phyloP scores from a whole-genome alignment of 2,113 vertebrate species.

The Typhlomys cinereus region DNA sequence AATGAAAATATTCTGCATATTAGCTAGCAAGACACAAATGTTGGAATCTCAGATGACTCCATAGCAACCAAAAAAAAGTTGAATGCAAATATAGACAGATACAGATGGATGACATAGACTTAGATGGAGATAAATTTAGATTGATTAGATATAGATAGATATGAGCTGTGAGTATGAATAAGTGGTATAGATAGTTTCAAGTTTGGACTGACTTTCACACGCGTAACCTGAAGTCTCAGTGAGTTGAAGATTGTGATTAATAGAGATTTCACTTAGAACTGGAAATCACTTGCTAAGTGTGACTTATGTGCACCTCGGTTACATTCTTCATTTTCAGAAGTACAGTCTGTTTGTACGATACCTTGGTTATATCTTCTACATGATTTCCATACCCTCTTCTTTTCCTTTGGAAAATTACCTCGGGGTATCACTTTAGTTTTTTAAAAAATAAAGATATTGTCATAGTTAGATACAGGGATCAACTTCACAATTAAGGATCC shows the following conservation, averaged over 20 bases:
- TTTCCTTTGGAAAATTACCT: not conserved
- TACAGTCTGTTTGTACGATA: not conserved
- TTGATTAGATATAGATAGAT: not conserved
- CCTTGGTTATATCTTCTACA: not conserved
- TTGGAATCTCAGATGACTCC: not conserved
- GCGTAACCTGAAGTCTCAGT: not conserved
- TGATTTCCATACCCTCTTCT: not conserved
- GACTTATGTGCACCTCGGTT: not conserved
- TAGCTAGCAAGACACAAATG: not conserved
- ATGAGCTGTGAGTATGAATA: not conserved
- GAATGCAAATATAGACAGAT: not conserved
- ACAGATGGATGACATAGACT: not conserved
- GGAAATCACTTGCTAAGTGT: not conserved
- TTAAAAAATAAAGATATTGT: not conserved
- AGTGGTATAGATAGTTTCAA: not conserved
- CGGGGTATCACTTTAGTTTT: not conserved
- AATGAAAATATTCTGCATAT: not conserved
- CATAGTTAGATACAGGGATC: too few species aligned
- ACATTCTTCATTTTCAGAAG: not conserved
- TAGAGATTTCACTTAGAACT: not conserved
- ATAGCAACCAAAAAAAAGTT: slow-evolving; percentile 1
- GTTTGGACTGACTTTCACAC: not conserved
- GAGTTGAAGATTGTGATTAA: not conserved
- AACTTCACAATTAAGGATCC: too few species aligned
- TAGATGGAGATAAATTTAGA: not conserved